These are phyloP conservation scores for Porites divaricata DNA, from an alignment of 92 coral and sea anemone species.

Conservation along the genomic window DNA sequence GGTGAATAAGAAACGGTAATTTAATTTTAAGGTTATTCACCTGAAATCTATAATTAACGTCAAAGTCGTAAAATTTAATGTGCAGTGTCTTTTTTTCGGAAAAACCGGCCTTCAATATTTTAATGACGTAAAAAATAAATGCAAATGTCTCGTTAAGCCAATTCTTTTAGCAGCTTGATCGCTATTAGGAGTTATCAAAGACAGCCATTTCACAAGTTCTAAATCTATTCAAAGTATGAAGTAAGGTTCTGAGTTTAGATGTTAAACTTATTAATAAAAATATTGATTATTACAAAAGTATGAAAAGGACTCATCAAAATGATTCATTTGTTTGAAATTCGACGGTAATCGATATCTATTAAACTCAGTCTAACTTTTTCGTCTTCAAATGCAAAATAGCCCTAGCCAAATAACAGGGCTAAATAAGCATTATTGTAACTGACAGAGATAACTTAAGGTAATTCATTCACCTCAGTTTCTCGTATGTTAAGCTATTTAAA, in stretches of 20 bases:
- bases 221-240: not conserved
- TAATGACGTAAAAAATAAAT: no score
- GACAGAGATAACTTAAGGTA: no score
- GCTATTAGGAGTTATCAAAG: not conserved
- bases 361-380: not conserved
- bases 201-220: not conserved
- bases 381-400: not conserved
- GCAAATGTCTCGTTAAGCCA: no score
- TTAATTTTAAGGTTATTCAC: conserved; percentile 1
- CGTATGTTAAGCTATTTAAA: no score
- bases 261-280: no score
- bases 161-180: not conserved
- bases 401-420: not conserved
- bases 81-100: not conserved
- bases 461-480: no score
- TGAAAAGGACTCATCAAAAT: no score
- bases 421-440: no score
- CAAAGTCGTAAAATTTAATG: not conserved
- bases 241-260: no score
- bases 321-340: conserved; percentile 9
- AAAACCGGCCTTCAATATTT: not conserved
- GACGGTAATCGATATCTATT: not conserved
- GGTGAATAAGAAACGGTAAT: conserved; percentile 1
- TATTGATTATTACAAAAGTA: no score
- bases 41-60: not conserved